Conservation (phyloP, 1,140 invertebrate genomes). For the Tetranychus urticae region DNA sequence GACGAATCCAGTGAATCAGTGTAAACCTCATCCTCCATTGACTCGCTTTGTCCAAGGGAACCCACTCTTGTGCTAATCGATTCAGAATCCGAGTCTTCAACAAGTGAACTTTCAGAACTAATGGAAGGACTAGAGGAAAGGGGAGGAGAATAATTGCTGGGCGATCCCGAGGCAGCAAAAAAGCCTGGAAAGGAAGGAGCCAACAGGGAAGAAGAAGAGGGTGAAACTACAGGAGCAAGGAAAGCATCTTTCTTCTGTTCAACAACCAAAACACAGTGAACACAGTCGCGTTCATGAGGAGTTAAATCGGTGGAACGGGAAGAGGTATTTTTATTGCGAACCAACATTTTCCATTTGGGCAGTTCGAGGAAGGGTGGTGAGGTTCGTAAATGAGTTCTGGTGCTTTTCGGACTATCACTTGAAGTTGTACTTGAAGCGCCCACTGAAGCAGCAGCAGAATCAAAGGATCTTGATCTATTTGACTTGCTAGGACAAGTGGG, state of each 20-base stretch:
- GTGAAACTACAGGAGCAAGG: background rate
- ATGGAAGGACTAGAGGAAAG: background rate
- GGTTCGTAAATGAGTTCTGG: background rate
- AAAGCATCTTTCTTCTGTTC: constrained; percentile 2
- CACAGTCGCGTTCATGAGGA: constrained; percentile 22
- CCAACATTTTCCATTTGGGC: constrained; percentile 10
- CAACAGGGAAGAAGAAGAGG: constrained; percentile 5
- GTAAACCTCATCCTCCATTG: background rate
- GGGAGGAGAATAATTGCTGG: background rate
- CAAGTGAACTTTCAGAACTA: background rate
- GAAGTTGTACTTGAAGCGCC: too few relatives aligned
- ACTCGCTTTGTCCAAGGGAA: background rate
- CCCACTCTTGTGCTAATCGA: background rate
- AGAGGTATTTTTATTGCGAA: constrained; percentile 3
- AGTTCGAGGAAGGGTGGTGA: constrained; percentile 8
- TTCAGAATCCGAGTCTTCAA: background rate
- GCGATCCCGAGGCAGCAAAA: background rate
- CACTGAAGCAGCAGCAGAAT: background rate
- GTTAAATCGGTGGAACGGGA: background rate
- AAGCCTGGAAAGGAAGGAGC: background rate
- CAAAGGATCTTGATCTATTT: background rate
- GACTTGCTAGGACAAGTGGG: background rate
- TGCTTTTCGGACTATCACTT: background rate
- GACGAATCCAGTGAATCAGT: background rate
- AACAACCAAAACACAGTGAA: constrained; percentile 15